Conservation (phyloP, 2,113 vertebrate genomes). For the Anarhynchus alexandrinus region DNA sequence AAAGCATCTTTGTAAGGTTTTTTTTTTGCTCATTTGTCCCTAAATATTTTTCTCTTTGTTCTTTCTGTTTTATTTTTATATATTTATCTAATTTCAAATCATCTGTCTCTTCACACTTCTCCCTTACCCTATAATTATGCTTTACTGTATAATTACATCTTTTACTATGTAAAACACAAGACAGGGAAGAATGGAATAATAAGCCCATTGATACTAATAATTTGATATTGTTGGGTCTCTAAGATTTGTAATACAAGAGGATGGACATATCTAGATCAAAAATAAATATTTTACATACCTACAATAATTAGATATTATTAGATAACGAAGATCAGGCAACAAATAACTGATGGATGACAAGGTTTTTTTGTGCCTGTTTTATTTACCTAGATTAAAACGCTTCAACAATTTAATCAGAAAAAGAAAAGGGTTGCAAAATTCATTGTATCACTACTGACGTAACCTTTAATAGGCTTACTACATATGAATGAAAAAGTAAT, state of each 20-base stretch:
- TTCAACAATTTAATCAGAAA: background rate
- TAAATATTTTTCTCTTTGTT: background rate
- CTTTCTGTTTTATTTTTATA: background rate
- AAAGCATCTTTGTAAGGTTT: background rate
- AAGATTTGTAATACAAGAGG: background rate
- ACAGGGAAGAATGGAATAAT: background rate
- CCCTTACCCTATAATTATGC: background rate
- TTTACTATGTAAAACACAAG: background rate
- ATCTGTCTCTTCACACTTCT: background rate
- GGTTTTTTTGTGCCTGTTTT: background rate
- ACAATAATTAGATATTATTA: background rate
- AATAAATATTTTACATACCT: background rate
- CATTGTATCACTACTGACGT: background rate
- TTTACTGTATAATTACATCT: background rate
- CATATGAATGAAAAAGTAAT: background rate
- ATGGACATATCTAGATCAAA: background rate
- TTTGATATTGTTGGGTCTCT: background rate
- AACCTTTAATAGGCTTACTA: background rate
- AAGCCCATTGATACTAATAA: background rate
- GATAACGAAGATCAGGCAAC: background rate
- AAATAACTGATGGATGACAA: background rate
- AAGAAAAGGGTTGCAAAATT: background rate
- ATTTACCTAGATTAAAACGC: background rate
- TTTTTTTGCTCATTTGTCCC: background rate
- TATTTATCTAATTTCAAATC: background rate